phyloP scores from a whole-genome alignment of 2,113 vertebrate species.

The Corynorhinus townsendii region DNA sequence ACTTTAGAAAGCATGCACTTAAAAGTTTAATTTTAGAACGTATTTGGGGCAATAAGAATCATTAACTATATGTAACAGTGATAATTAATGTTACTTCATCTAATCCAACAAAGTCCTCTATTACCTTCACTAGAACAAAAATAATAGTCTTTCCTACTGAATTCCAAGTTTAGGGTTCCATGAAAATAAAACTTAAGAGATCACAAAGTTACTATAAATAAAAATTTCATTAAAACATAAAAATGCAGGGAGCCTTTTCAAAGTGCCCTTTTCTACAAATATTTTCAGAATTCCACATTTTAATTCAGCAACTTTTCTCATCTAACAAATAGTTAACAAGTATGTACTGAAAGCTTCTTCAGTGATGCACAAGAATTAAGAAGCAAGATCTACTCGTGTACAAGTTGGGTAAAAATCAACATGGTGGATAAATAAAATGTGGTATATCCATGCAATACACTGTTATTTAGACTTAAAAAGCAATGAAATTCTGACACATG shows the following conservation, averaged over 20 bases:
- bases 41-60: neutral
- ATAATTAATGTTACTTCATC: slow-evolving; percentile 34
- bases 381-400: neutral
- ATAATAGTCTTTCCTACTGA: neutral
- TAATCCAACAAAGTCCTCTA: slow-evolving; percentile 32
- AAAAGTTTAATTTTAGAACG: slow-evolving; percentile 35
- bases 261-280: neutral
- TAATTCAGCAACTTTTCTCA: neutral
- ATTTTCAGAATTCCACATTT: slow-evolving; percentile 20
- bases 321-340: neutral
- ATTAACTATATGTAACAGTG: neutral
- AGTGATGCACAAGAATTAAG: neutral
- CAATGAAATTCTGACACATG: neutral
- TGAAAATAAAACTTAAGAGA: slow-evolving; percentile 23
- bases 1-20: slow-evolving; percentile 51
- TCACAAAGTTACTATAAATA: neutral
- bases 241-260: neutral
- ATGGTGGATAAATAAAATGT: neutral
- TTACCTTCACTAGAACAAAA: slow-evolving; percentile 13
- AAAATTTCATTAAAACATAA: slow-evolving; percentile 2
- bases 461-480: neutral
- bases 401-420: neutral
- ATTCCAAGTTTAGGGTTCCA: slow-evolving; percentile 14
- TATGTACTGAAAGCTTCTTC: neutral
- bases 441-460: neutral